phyloP scores from a whole-genome alignment of 2,113 vertebrate genomes.

The mouse (Mus musculus) region GRCm39 chr14:6692501-6693000 shows the following conservation, averaged over 20 bases:
- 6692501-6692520: background rate
- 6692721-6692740: background rate
- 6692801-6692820: constrained; percentile 6
- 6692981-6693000: constrained; percentile 45
- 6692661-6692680: background rate
- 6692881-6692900: too few relatives aligned
- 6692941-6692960: constrained; percentile 13
- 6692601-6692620: background rate
- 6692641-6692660: background rate
- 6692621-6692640: constrained; percentile 10
- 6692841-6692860: background rate
- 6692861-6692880: background rate
- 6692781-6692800: background rate
- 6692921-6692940: constrained; percentile 15
- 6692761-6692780: constrained; percentile 22
- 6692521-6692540: background rate
- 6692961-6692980: background rate
- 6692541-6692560: background rate
- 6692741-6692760: constrained; percentile 6
- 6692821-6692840: background rate
- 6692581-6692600: background rate
- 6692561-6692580: background rate
- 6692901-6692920: background rate
- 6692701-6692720: background rate
- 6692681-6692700: background rate